Conservation (phyloP, 2,113 vertebrate species). For the Xyliphius kryptos region DNA sequence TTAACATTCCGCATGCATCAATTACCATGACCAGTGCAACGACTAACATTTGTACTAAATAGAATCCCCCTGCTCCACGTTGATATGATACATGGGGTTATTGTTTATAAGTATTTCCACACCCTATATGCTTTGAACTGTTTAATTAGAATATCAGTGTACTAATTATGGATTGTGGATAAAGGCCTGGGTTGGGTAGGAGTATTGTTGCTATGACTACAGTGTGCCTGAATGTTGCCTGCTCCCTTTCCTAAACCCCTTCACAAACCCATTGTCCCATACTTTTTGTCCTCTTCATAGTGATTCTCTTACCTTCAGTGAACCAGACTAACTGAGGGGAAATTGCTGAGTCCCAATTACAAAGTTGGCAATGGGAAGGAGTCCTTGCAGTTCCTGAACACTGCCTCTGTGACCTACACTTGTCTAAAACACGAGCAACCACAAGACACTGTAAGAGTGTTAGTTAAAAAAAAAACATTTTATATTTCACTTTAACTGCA, state of each 20-base stretch:
- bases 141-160: constrained; percentile 2
- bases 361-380: constrained; percentile 51
- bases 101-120: constrained; percentile 4
- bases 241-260: constrained; percentile 30
- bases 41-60: constrained; percentile 5
- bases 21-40: background rate
- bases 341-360: constrained; percentile 46
- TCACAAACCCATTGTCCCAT: too few relatives aligned
- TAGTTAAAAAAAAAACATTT: too few relatives aligned
- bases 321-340: constrained; percentile 53
- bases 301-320: constrained; percentile 25
- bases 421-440: too few relatives aligned
- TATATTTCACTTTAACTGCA: too few relatives aligned
- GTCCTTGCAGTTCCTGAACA: constrained; percentile 51
- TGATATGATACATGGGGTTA: constrained; percentile 12
- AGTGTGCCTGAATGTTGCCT: constrained; percentile 31
- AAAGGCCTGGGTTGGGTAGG: constrained; percentile 47
- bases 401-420: too few relatives aligned
- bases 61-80: constrained; percentile 6
- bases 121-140: background rate
- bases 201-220: constrained; percentile 54
- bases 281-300: too few relatives aligned
- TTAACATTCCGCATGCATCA: constrained; percentile 1
- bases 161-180: constrained; percentile 46
- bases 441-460: too few relatives aligned